Base-by-base conservation (phyloP, 2,113 vertebrate genomes). In the Dolichotis patagonum region DNA sequence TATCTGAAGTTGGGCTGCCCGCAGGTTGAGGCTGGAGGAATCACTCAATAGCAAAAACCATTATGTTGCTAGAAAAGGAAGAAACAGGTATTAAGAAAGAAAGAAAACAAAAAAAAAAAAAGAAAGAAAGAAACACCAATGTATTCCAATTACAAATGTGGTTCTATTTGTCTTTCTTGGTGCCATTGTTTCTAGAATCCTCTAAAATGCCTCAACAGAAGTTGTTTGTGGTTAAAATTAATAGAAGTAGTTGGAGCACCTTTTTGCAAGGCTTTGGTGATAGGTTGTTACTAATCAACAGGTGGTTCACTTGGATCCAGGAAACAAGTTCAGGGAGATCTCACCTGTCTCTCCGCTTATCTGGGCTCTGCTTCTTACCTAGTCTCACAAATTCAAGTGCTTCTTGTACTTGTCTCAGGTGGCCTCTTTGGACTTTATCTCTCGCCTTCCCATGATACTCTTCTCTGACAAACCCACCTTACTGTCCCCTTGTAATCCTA, bases 291-390 rank as follows among this genome's bases (percentile, higher is more conserved):
- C 43, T 56, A 46, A 35, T 46, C 19, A n/a, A n/a, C n/a, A 56
- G 52, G 17, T 12, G 26, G 46, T n/a, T 32, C 1, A 0, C 5
- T 0, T 1, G 8, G 58, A 26, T 35, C 62, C 24, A 35, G 75
- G 75, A 67, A 77, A 63, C 14, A 78, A 43, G 28, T 10, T 11
- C 14, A 24, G 58, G 11, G 14, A 20, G 35, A 4, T 7, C 38
- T 35, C 52, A 10, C 3, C 49, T 16, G 0, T 41, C 22, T 83
- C 41, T 56, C 54, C 62, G 32, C 17, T 73, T 22, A 38, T 52
- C 46, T 43, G 22, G 41, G 28, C 80, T 92, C 81, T 69, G 78
- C 73, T 83, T 38, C 41, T 32, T 41, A 1, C 60, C 22, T 41
- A 22, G 56, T 58, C 13, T 7, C 4, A 88, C 58, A 38, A 54